Evolutionary conservation across 2,113 vertebrate genomes (phyloP), one percentile per base, ranked within the genome.

Genomic region (Emydocephalus ijimae): DNA sequence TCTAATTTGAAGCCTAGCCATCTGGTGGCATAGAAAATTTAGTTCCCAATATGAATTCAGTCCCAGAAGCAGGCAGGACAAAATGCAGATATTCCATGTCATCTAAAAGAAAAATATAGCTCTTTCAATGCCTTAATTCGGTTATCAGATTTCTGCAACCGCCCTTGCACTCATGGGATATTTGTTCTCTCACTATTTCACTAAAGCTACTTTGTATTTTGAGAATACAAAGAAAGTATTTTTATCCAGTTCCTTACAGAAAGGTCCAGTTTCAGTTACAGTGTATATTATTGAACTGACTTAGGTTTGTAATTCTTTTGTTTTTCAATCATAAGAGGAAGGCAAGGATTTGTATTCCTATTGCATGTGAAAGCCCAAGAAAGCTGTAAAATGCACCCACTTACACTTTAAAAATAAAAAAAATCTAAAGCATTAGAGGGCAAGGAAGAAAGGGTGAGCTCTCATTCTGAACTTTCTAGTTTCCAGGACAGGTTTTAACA

Each of bases 401-500:
- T 94, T 93, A 92, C 4, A 0, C 92, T 92, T 95, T 94, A 90
- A 95, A 91, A 91, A 74, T 20, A 74, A 64, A 64, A 29, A 69
- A 69, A 29, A 29, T 12, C 94, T n/a, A 92, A 0, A n/a, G 93
- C 93, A 92, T 2, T 93, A 74, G 95, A 96, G 61, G 61, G 95
- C 92, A 96, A 96, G 92, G 95, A 94, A 95, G 94, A 94, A 96
- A 95, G 93, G 95, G 96, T 45, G 93, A 95, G 88, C 90, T 94
- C 96, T 93, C 92, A 94, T 94, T 96, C 96, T 95, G 94, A 96
- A 95, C 96, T 95, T 97, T 96, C 96, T 23, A 94, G 97, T 96
- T 97, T 93, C 89, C 92, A 23, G 64, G 95, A 93, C 97, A 96
- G 90, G 97, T 74, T 88, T 3, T 0, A 89, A 56, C 97, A 96